Evolutionary conservation across 2,113 vertebrate genomes (phyloP).

Genomic region (Engraulis encrasicolus): DNA sequence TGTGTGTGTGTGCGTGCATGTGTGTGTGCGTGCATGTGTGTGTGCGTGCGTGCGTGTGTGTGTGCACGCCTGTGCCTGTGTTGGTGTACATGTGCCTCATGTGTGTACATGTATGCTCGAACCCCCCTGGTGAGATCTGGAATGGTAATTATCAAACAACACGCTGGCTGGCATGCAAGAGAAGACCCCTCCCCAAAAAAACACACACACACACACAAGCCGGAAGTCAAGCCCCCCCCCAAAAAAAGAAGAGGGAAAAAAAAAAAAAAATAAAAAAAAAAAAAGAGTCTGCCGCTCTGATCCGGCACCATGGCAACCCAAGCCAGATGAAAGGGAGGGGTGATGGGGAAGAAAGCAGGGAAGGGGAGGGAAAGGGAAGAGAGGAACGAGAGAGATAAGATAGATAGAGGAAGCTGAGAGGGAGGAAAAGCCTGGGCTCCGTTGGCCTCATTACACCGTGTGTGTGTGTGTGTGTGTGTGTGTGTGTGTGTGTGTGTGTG

Average conservation of each 20-base stretch:
- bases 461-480: not conserved
- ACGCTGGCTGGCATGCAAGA: too few species aligned
- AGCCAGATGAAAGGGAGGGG: not conserved
- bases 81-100: not conserved
- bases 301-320: slow-evolving; percentile 27
- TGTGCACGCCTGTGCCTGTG: not conserved
- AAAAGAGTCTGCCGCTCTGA: not conserved
- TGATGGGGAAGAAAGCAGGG: not conserved
- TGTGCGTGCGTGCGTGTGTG: not conserved
- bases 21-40: too few species aligned
- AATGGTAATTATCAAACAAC: slow-evolving; percentile 1
- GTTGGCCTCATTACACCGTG: not conserved
- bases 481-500: not conserved
- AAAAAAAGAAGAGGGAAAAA: not conserved
- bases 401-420: too few species aligned
- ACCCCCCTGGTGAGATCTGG: not conserved
- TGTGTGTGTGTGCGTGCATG: too few species aligned
- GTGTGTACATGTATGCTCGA: not conserved
- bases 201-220: not conserved
- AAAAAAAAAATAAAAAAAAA: slow-evolving; percentile 1
- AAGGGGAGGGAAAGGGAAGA: too few species aligned
- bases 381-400: slow-evolving; percentile 1
- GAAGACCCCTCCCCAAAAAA: slow-evolving; percentile 11
- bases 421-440: not conserved
- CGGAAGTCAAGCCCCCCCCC: slow-evolving; percentile 9